Evolutionary conservation across 2,113 vertebrate genomes (phyloP), one percentile per base, ranked within the genome.

Genomic region (Neogale vison): DNA sequence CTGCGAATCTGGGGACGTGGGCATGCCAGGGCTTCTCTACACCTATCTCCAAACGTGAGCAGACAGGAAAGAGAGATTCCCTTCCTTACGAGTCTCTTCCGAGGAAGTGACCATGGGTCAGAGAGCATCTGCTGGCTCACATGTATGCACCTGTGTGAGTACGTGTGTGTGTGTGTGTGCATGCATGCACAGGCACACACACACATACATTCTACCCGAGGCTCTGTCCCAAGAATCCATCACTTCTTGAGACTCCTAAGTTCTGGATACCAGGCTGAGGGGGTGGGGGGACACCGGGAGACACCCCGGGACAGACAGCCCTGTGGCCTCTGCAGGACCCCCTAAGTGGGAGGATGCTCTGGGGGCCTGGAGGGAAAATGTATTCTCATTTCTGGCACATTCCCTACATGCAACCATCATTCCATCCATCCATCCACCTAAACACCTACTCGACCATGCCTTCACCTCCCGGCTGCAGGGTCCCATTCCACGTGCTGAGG

Each of bases 361-460:
- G 69, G 11, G 59, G 63, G 2, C 50, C n/a, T 17, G 12, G 24
- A 52, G 36, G 14, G 10, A 92, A 96, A 79, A 42, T 50, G 34
- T 34, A 92, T 71, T 81, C 63, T 96, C 34, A 65, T 84, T 94
- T 85, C 81, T 82, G 13, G 50, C 72, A 52, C 42, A 80, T 39
- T 90, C 71, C 61, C 83, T 95, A 74, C 45, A 61, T 74, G 74
- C 36, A 59, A 65, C 61, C 87, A n/a, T 13, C 1, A 50, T 36
- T 3, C 24, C 59, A 20, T 67, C 47, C 24, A 42, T 34, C 69
- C 34, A 86, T 31, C 23, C 57, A 26, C 23, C 74, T 29, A 90
- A 81, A 42, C 11, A 42, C 29, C 31, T 52, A 81, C 47, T 92
- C 29, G 42, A 45, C 6, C 39, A 82, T 45, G 20, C 61, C 39